Evolutionary conservation across 1,140 invertebrate species (phyloP).

Genomic region (Cydia pomonella): DNA sequence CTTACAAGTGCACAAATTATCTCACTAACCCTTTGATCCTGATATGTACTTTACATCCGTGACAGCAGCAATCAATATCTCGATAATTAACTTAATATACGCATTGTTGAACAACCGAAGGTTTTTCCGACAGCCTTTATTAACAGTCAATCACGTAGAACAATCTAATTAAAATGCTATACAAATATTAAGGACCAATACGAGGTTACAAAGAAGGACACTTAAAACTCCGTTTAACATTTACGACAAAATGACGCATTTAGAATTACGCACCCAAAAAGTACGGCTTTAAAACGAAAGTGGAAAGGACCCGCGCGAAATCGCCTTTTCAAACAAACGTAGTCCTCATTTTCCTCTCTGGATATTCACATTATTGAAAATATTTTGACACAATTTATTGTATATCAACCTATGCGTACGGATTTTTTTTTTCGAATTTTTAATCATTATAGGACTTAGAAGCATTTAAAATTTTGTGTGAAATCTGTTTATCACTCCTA

Average conservation of each 20-base stretch:
- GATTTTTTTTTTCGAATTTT: too few relatives aligned
- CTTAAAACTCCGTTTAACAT: neutral
- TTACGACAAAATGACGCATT: neutral
- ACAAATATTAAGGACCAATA: neutral
- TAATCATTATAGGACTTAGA: too few relatives aligned
- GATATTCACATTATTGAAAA: too few relatives aligned
- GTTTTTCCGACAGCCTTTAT: slow-evolving; percentile 16
- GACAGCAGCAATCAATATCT: neutral
- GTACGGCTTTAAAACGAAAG: too few relatives aligned
- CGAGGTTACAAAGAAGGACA: neutral
- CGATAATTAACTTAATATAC: slow-evolving; percentile 15
- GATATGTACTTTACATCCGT: neutral
- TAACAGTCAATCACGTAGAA: slow-evolving; percentile 8
- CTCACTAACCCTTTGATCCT: slow-evolving; percentile 7
- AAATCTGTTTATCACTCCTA: too few relatives aligned
- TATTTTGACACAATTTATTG: too few relatives aligned
- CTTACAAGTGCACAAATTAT: neutral
- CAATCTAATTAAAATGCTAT: slow-evolving; percentile 15
- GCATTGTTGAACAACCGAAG: neutral
- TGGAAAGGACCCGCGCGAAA: too few relatives aligned
- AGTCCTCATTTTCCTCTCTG: too few relatives aligned
- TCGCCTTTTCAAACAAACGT: too few relatives aligned
- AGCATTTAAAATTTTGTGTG: too few relatives aligned
- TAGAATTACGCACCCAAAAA: neutral
- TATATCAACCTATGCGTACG: too few relatives aligned